Evolutionary conservation across 2,113 vertebrate species (phyloP).

Genomic region (Lates calcarifer): DNA sequence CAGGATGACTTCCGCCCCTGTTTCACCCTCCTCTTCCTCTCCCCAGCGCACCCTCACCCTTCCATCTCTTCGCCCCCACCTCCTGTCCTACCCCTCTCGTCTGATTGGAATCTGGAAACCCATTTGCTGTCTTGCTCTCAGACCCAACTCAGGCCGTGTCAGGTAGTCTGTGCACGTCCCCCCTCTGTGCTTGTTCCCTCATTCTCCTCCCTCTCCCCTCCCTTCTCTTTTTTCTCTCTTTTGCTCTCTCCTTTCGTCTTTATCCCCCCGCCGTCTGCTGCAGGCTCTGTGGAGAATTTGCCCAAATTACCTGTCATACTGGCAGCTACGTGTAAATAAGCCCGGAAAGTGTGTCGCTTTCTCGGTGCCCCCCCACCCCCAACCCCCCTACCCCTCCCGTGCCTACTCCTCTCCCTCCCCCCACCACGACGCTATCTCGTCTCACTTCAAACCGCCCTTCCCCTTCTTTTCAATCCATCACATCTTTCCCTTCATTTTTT

Average conservation of each 20-base stretch:
- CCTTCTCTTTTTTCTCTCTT: constrained; percentile 59
- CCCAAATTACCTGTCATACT: constrained; percentile 89
- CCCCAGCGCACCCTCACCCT: constrained; percentile 45
- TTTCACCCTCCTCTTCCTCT: constrained; percentile 42
- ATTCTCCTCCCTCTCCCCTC: constrained; percentile 15
- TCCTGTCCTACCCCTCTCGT: constrained; percentile 49
- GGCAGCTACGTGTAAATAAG: constrained; percentile 86
- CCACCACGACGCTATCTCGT: constrained; percentile 57
- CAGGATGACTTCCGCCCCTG: constrained; percentile 58
- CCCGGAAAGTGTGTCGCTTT: constrained; percentile 77
- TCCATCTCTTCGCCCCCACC: constrained; percentile 52
- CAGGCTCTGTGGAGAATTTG: constrained; percentile 85
- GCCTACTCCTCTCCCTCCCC: not conserved
- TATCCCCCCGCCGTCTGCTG: constrained; percentile 79
- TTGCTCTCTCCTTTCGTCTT: constrained; percentile 78
- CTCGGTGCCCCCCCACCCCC: constrained; percentile 20
- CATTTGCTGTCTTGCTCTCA: constrained; percentile 79
- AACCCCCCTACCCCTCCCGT: not conserved
- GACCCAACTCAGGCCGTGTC: constrained; percentile 72
- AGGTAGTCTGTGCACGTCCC: constrained; percentile 79
- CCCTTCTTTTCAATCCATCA: constrained; percentile 70
- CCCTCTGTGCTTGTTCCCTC: constrained; percentile 38
- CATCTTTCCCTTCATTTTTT: constrained; percentile 49
- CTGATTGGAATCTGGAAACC: constrained; percentile 85
- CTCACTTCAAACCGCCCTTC: constrained; percentile 68